These are phyloP conservation scores for Acronicta aceris DNA, from an alignment of 2,888 invertebrate genomes.

Conservation along the genomic window DNA sequence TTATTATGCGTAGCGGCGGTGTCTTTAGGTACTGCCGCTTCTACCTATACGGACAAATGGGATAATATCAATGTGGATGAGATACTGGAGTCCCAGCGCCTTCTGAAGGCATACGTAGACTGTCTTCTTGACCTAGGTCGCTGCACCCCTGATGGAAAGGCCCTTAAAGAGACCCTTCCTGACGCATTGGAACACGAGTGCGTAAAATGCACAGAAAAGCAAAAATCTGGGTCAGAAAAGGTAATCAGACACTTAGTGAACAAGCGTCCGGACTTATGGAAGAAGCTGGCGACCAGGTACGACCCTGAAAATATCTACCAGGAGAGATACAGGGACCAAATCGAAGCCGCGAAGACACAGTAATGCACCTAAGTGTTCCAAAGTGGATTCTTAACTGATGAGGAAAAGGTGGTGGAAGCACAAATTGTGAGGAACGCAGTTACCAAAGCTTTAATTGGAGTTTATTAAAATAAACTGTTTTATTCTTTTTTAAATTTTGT, in stretches of 20 bases:
- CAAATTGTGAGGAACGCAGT: slow-evolving; percentile 36
- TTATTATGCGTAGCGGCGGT: slow-evolving; percentile 73
- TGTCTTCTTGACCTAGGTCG: slow-evolving; percentile 91
- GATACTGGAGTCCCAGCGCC: slow-evolving; percentile 90
- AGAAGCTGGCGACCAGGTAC: slow-evolving; percentile 91
- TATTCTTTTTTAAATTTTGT: slow-evolving; percentile 8
- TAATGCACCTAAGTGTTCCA: slow-evolving; percentile 10
- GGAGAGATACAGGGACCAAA: slow-evolving; percentile 89
- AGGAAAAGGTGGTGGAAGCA: slow-evolving; percentile 34
- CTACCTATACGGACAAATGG: slow-evolving; percentile 91
- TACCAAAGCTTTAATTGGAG: slow-evolving; percentile 50
- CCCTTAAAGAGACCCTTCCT: slow-evolving; percentile 90
- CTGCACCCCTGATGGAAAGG: slow-evolving; percentile 92
- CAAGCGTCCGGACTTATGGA: slow-evolving; percentile 91
- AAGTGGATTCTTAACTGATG: slow-evolving; percentile 4
- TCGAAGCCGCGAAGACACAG: slow-evolving; percentile 68
- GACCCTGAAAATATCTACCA: slow-evolving; percentile 92
- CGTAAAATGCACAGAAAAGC: slow-evolving; percentile 91
- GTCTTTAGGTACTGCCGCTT: slow-evolving; percentile 73
- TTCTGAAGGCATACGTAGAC: slow-evolving; percentile 91
- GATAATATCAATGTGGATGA: slow-evolving; percentile 92
- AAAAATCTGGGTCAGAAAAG: slow-evolving; percentile 88
- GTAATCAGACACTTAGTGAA: slow-evolving; percentile 92
- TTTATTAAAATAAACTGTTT: slow-evolving; percentile 27
- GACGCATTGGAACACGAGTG: slow-evolving; percentile 93